phyloP scores from a whole-genome alignment of 1,140 invertebrate genomes.

The Glomeris maerens region DNA sequence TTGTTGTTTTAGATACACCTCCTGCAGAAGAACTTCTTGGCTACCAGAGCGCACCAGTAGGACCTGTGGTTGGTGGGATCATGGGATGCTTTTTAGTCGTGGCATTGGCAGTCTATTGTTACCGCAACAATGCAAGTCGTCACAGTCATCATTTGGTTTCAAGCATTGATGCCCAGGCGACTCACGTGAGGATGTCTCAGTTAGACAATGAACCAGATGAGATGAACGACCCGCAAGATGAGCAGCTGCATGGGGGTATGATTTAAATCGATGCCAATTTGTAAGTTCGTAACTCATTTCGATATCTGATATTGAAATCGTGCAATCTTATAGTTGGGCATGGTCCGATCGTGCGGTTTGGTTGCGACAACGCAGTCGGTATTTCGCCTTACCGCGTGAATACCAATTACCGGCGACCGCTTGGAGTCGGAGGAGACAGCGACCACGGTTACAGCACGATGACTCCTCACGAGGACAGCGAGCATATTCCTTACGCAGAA shows the following conservation, averaged over 20 bases:
- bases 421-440: constrained; percentile 54
- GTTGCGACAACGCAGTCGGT: constrained; percentile 40
- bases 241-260: constrained; percentile 3
- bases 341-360: constrained; percentile 31
- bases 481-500: constrained; percentile 54
- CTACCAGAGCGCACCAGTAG: constrained; percentile 41
- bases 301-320: neutral
- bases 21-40: constrained; percentile 32
- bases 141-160: constrained; percentile 27
- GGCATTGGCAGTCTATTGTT: constrained; percentile 46
- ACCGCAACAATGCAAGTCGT: constrained; percentile 36
- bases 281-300: constrained; percentile 5
- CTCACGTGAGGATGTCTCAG: constrained; percentile 30
- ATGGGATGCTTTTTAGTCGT: constrained; percentile 45
- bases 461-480: constrained; percentile 78
- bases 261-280: constrained; percentile 5
- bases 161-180: constrained; percentile 23
- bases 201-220: constrained; percentile 36
- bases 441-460: constrained; percentile 92
- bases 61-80: constrained; percentile 47
- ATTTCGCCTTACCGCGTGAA: constrained; percentile 77
- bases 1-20: constrained; percentile 21
- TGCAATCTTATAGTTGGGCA: constrained; percentile 23
- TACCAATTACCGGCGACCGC: constrained; percentile 59
- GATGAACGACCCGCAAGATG: constrained; percentile 29